phyloP scores from a whole-genome alignment of 2,113 vertebrate genomes.

The Vireo altiloquus region DNA sequence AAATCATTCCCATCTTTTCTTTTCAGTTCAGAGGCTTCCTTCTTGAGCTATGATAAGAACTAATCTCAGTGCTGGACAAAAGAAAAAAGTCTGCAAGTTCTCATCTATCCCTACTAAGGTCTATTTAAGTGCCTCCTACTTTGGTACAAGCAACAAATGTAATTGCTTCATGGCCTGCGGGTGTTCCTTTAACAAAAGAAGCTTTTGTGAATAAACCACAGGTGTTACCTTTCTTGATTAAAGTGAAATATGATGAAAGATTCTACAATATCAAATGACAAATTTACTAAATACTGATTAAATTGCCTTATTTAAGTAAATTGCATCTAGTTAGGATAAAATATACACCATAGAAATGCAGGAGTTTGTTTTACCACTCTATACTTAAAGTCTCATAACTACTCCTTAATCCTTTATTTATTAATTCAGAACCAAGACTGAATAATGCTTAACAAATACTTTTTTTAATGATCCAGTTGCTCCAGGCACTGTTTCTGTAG shows the following conservation, averaged over 20 bases:
- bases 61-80: conserved; percentile 73
- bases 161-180: conserved; percentile 79
- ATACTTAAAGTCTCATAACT: conserved; percentile 44
- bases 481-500: not conserved
- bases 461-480: not conserved
- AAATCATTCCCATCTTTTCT: conserved; percentile 60
- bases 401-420: conserved; percentile 52
- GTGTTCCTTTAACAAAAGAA: conserved; percentile 77
- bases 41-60: conserved; percentile 70
- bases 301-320: conserved; percentile 75
- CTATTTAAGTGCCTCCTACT: conserved; percentile 72
- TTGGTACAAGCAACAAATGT: conserved; percentile 77
- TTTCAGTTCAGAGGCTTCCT: conserved; percentile 67
- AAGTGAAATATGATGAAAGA: conserved; percentile 80
- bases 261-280: conserved; percentile 74
- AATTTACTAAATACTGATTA: conserved; percentile 71
- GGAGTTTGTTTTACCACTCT: conserved; percentile 55
- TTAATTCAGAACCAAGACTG: not conserved
- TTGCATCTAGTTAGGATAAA: conserved; percentile 66
- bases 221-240: conserved; percentile 80
- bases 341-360: conserved; percentile 47
- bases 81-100: conserved; percentile 69
- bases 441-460: not conserved
- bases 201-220: conserved; percentile 79
- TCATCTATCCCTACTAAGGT: conserved; percentile 69